Conservation (phyloP, 2,113 vertebrate genomes). For the Leucosticte australis region DNA sequence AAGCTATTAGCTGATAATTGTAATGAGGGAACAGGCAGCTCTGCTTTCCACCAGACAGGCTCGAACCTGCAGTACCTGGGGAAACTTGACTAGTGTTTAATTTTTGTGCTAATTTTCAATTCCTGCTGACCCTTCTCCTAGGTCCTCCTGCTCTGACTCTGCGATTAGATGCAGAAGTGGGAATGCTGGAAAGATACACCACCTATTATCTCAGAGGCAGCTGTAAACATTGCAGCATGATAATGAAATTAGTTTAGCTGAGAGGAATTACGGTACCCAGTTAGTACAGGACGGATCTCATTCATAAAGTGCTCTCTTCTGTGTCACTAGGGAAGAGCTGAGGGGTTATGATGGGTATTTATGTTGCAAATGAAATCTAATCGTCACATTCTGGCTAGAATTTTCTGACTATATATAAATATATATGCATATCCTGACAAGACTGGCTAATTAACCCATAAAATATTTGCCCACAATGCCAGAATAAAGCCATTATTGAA, state of each 20-base stretch:
- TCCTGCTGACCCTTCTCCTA: conserved; percentile 25
- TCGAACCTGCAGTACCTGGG: neutral
- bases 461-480: conserved; percentile 17
- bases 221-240: conserved; percentile 48
- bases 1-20: neutral
- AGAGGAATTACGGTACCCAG: conserved; percentile 30
- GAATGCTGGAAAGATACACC: conserved; percentile 26
- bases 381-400: conserved; percentile 26
- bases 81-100: neutral
- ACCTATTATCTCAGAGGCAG: conserved; percentile 25
- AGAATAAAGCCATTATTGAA: conserved; percentile 37
- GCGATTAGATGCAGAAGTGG: neutral
- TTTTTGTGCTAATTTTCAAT: conserved; percentile 40
- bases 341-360: neutral
- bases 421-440: conserved; percentile 11
- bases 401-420: conserved; percentile 10
- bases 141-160: neutral
- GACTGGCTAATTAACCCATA: conserved; percentile 27
- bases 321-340: neutral
- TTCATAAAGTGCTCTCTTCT: conserved; percentile 42
- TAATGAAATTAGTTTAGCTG: conserved; percentile 54
- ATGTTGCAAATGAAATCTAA: conserved; percentile 40
- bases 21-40: neutral
- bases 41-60: neutral
- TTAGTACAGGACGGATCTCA: neutral